Evolutionary conservation across 1,140 invertebrate species (phyloP), one percentile per base, ranked within the genome.

Genomic region (Zaprionus ghesquierei): DNA sequence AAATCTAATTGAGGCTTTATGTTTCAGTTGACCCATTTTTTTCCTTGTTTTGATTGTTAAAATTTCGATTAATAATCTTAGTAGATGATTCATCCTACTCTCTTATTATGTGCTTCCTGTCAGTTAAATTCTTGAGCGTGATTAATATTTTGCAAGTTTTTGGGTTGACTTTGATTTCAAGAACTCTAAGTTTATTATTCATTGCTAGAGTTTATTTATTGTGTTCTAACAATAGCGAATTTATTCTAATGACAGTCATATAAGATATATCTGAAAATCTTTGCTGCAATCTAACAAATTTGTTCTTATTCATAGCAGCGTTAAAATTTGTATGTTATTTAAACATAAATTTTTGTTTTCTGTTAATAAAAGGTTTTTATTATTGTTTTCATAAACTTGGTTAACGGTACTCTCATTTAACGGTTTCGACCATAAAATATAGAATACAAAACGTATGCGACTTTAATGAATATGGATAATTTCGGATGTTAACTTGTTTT

Each of bases 1-100:
- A 38, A 35, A 55, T 22, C 75, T 69, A 85, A 85, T 80, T 53
- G 51, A 60, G 44, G 64, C 53, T 69, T 78, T 31, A 75, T 77
- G 69, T 66, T 70, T 53, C 70, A 75, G 49, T 81, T 87, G 81
- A 86, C 77, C 75, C 50, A 86, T 31, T 50, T 85, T 77, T 44
- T 22, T 12, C 10, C 20, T n/a, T n/a, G n/a, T 15, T 23, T 38
- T 53, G 49, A 66, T 61, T 60, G 68, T 70, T 73, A 8, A 9
- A 22, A 44, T 44, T 44, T 46, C 6, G 41, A 41, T 15, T 41
- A 41, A 4, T 41, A n/a, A n/a, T 15, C 35, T 5, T 29, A 29
- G 9, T 29, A 5, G 1, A 4, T 25, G 8, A 61, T 35, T 23
- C 46, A 20, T 15, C 15, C 35, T 41, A 8, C n/a, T 41, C 15